Base-by-base conservation (phyloP, 2,888 invertebrate genomes). In the Troides helena region DNA sequence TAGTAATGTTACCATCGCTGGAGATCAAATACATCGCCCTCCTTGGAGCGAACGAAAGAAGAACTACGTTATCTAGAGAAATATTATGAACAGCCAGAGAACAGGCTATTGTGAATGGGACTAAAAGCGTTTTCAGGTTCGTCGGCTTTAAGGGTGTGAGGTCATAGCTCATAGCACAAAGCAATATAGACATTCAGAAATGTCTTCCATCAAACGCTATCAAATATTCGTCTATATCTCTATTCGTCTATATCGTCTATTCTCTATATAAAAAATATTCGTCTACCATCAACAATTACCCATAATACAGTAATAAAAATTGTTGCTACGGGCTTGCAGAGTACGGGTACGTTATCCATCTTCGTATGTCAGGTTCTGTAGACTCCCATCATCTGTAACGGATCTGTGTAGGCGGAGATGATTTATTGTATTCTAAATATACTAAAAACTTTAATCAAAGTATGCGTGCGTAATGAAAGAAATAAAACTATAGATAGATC, bases 351-450 rank as follows among this genome's bases (percentile, higher is more conserved):
- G 59, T 63, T 8, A 59, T 59, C 63, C 18, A 50, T 68, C 50
- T 63, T 50, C 63, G 36, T 36, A n/a, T 18, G 59, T 1, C 53
- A 25, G 36, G 63, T 68, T 60, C 58, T 21, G 14, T 63, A 58
- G 36, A 50, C 7, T 68, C 30, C 68, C 62, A 63, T 57, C 67
- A 63, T 68, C 68, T 59, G 58, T 62, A 57, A 65, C 63, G 25
- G 59, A 53, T 60, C 7, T 18, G 60, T 56, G 69, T 69, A 56
- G 65, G 65, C 69, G 64, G 64, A 14, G 60, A 65, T 69, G 69
- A 69, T 61, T 61, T 69, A 69, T 61, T 36, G 56, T 56, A 56
- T 65, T 56, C 65, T 57, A 61, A 69, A 69, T 64, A 68, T 69
- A 25, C 68, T 23, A 59, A 62, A 50, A 18, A 25, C 21, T 53